Conservation (phyloP, 2,113 vertebrate species). For the Empidonax traillii region DNA sequence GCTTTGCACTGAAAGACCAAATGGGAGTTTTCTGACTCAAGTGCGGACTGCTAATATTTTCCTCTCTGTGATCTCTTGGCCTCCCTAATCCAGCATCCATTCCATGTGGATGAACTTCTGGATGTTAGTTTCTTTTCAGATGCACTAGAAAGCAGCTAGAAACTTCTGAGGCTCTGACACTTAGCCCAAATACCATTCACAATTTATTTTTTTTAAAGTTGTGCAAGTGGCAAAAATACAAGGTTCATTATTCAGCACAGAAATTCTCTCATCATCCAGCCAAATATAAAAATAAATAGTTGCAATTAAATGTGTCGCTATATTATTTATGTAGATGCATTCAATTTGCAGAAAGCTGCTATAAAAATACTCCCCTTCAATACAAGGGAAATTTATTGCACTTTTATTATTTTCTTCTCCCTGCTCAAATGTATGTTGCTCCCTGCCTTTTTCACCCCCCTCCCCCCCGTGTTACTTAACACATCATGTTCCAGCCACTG, state of each 20-base stretch:
- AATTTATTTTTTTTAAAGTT: neutral
- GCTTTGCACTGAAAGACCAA: neutral
- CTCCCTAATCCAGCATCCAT: neutral
- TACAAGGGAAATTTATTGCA: slow-evolving; percentile 15
- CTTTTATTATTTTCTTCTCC: slow-evolving; percentile 29
- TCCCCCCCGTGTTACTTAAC: neutral
- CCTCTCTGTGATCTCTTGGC: neutral
- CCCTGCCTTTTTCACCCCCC: neutral
- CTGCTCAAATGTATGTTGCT: neutral
- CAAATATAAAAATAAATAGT: slow-evolving; percentile 53
- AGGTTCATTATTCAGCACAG: neutral
- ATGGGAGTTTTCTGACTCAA: neutral
- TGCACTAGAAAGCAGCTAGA: neutral
- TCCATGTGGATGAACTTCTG: neutral
- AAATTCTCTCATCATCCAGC: neutral
- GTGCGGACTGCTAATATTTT: neutral
- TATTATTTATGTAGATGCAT: slow-evolving; percentile 49
- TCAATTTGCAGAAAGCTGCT: slow-evolving; percentile 47
- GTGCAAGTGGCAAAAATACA: neutral
- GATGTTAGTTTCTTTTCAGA: neutral
- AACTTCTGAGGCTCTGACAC: neutral
- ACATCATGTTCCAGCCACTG: neutral
- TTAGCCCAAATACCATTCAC: neutral
- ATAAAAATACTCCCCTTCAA: slow-evolving; percentile 33
- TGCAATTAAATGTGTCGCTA: slow-evolving; percentile 28